phyloP scores from a whole-genome alignment of 2,888 invertebrate species.

The Sminthurides aquaticus region DNA sequence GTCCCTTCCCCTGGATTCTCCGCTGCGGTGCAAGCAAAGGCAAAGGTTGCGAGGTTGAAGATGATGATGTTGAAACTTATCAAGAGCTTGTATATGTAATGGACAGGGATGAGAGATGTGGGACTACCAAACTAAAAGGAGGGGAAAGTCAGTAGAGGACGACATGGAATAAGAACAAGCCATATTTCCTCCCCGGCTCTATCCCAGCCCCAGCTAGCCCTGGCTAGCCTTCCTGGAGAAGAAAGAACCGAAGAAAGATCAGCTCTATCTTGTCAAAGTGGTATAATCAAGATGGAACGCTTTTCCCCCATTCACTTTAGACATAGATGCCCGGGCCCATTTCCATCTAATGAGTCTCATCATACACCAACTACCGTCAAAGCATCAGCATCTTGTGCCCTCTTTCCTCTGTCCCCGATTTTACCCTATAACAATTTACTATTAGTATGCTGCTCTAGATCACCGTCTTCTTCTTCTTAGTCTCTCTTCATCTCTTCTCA shows the following conservation, averaged over 20 bases:
- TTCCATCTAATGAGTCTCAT: slow-evolving; percentile 20
- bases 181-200: too few species aligned
- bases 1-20: too few species aligned
- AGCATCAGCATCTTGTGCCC: neutral
- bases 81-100: too few species aligned
- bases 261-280: slow-evolving; percentile 27
- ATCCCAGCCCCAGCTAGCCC: too few species aligned
- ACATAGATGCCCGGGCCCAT: slow-evolving; percentile 7
- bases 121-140: too few species aligned
- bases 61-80: too few species aligned
- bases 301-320: slow-evolving; percentile 24
- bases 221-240: too few species aligned
- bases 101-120: too few species aligned
- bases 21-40: too few species aligned
- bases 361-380: neutral
- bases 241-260: slow-evolving; percentile 15
- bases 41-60: too few species aligned
- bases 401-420: neutral
- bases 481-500: neutral
- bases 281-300: slow-evolving; percentile 31
- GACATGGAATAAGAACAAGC: too few species aligned
- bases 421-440: neutral
- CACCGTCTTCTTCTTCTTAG: neutral
- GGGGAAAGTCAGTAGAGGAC: too few species aligned
- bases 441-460: neutral